Conservation (phyloP, 2,113 vertebrate genomes). For the Argyrosomus japonicus region DNA sequence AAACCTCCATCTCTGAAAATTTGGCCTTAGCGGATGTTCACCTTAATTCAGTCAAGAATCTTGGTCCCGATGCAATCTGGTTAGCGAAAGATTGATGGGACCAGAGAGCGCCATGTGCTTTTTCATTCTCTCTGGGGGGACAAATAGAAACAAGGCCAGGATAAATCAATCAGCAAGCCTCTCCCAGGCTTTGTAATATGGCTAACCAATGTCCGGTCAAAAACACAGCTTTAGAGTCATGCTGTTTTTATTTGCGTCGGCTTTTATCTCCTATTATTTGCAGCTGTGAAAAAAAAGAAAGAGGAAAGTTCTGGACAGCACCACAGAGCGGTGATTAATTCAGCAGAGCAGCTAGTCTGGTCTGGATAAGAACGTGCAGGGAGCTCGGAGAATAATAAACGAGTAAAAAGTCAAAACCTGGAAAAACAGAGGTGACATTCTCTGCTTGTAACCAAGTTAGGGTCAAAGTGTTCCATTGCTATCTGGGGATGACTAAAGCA, state of each 20-base stretch:
- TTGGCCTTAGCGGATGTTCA: constrained; percentile 3
- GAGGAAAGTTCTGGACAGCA: constrained; percentile 13
- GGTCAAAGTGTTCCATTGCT: constrained; percentile 42
- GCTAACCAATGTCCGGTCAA: constrained; percentile 1
- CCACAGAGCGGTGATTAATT: constrained; percentile 45
- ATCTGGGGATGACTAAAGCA: constrained; percentile 61
- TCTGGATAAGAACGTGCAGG: constrained; percentile 27
- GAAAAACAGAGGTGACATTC: constrained; percentile 68
- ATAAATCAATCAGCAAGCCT: constrained; percentile 36
- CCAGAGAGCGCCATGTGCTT: neutral
- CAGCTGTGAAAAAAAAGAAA: neutral
- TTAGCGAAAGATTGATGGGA: constrained; percentile 47
- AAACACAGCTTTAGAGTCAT: neutral
- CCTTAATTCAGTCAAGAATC: constrained; percentile 36
- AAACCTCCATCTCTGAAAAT: constrained; percentile 11
- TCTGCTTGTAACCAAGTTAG: constrained; percentile 56
- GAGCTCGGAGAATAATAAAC: constrained; percentile 44
- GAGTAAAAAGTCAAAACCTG: constrained; percentile 54
- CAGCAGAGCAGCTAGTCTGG: constrained; percentile 22
- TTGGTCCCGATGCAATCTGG: constrained; percentile 16
- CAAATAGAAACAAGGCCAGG: constrained; percentile 17
- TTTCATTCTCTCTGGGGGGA: constrained; percentile 22
- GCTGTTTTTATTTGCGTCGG: neutral
- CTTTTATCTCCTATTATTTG: constrained; percentile 31
- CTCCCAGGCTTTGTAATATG: constrained; percentile 4